Evolutionary conservation across 35 echinoderm and acorn worm species (phyloP).

Genomic region (Apostichopus japonicus): DNA sequence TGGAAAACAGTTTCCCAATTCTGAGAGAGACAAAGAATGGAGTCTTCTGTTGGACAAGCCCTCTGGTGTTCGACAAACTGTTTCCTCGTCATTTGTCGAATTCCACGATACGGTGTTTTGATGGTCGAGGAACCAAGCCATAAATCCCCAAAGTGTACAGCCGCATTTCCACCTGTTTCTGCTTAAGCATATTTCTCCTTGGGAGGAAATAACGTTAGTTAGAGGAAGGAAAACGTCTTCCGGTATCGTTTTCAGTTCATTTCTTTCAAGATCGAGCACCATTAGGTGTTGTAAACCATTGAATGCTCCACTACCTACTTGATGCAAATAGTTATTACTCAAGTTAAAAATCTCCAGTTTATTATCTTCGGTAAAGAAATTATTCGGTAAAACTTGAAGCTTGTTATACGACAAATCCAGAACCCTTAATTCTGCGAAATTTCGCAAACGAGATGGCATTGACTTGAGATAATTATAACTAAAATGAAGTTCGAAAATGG

Average conservation of each 20-base stretch:
- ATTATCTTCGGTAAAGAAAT: not conserved
- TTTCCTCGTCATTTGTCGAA: not conserved
- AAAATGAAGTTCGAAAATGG: not conserved
- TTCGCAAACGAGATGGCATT: not conserved
- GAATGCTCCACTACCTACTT: not conserved
- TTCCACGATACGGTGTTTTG: not conserved
- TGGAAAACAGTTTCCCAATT: not conserved
- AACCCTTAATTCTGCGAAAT: not conserved
- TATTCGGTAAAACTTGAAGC: not conserved
- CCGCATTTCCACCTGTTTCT: not conserved
- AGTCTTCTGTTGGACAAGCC: not conserved
- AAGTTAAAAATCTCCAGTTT: slow-evolving; percentile 1
- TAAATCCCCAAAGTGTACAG: not conserved
- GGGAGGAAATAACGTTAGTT: not conserved
- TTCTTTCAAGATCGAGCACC: not conserved
- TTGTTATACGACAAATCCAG: not conserved
- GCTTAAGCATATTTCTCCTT: not conserved
- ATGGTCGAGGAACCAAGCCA: not conserved
- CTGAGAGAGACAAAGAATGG: not conserved
- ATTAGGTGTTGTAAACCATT: not conserved
- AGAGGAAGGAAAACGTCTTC: not conserved
- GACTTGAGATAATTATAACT: not conserved
- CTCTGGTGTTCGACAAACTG: not conserved
- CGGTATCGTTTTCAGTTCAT: not conserved
- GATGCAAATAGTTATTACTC: slow-evolving; percentile 9